Evolutionary conservation across 2,888 invertebrate genomes (phyloP).

Genomic region (Apoda limacodes): DNA sequence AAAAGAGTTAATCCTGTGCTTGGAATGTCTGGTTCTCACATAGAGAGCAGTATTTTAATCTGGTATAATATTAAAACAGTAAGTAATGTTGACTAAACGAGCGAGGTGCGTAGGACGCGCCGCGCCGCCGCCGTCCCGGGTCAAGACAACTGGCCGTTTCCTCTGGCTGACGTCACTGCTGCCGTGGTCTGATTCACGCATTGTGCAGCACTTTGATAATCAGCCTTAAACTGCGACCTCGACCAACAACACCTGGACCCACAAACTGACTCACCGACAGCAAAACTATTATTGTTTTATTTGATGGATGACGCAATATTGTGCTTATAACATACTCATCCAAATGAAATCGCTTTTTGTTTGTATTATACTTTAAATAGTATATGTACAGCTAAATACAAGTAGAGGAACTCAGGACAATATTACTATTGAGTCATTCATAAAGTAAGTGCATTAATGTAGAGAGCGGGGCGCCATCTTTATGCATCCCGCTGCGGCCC

Average conservation of each 20-base stretch:
- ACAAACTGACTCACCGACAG: constrained; percentile 26
- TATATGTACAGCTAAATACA: too few relatives aligned
- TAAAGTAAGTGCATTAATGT: constrained; percentile 53
- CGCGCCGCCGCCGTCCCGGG: too few relatives aligned
- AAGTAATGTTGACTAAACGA: too few relatives aligned
- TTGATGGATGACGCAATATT: too few relatives aligned
- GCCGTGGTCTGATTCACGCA: constrained; percentile 53
- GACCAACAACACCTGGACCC: constrained; percentile 23
- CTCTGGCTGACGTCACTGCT: constrained; percentile 52
- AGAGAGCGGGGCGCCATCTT: constrained; percentile 43
- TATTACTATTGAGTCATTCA: constrained; percentile 54
- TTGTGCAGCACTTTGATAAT: constrained; percentile 11
- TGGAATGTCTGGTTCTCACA: too few relatives aligned
- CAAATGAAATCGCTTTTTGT: too few relatives aligned
- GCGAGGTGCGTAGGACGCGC: constrained; percentile 45
- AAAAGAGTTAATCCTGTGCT: too few relatives aligned
- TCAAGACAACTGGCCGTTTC: constrained; percentile 59
- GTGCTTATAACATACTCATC: too few relatives aligned
- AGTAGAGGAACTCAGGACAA: constrained; percentile 43
- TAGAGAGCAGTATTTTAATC: too few relatives aligned
- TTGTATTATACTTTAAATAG: too few relatives aligned
- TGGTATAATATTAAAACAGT: too few relatives aligned
- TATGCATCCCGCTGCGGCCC: constrained; percentile 39
- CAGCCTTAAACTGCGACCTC: constrained; percentile 36
- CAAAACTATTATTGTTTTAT: constrained; percentile 22